These are phyloP conservation scores for Macaca fascicularis DNA, from an alignment of 2,113 vertebrate genomes.

Conservation along the genomic window T2T-MFA8v1.1 NC_088380.1:7043001-7043500, in stretches of 20 bases:
- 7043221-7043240: neutral
- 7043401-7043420: fast-evolving
- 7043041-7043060: neutral
- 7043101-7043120: fast-evolving
- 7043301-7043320: neutral
- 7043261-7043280: neutral
- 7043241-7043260: neutral
- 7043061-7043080: neutral
- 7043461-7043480: neutral
- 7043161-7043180: neutral
- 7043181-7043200: neutral
- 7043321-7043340: neutral
- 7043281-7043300: neutral
- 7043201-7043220: neutral
- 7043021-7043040: neutral
- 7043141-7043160: neutral
- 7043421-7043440: fast-evolving
- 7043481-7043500: fast-evolving
- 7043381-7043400: neutral
- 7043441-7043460: fast-evolving
- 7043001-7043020: neutral
- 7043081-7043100: neutral
- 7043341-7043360: too few species aligned
- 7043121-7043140: neutral
- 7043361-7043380: fast-evolving